phyloP scores from a whole-genome alignment of 2,113 vertebrate species.

The Psilopsiagon aymara region DNA sequence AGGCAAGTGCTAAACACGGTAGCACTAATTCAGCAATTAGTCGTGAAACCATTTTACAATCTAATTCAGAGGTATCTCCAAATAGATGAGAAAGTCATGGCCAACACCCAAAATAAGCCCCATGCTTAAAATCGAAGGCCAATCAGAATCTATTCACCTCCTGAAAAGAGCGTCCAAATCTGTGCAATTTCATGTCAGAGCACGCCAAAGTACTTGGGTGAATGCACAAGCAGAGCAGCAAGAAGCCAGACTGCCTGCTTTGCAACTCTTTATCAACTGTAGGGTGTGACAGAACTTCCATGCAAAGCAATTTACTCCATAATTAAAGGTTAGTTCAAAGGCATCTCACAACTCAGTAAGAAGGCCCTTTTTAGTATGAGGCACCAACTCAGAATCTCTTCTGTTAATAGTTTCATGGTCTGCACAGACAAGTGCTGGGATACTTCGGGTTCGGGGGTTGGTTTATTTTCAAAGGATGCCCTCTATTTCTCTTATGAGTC shows the following conservation, averaged over 20 bases:
- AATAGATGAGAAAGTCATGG: neutral
- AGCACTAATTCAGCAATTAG: neutral
- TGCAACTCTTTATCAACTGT: neutral
- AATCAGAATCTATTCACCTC: neutral
- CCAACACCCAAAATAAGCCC: neutral
- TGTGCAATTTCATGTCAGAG: neutral
- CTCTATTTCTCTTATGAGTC: neutral
- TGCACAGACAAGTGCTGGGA: neutral
- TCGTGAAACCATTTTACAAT: neutral
- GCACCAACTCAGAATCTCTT: neutral
- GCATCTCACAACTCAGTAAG: neutral
- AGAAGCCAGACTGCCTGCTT: neutral
- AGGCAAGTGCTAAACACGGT: neutral
- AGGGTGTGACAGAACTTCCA: neutral
- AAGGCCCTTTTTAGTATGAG: neutral
- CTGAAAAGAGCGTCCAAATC: neutral
- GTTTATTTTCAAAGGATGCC: neutral
- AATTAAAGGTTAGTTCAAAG: neutral
- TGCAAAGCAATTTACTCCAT: neutral
- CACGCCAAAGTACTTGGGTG: accelerated
- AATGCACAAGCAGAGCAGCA: neutral
- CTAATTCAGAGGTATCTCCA: neutral
- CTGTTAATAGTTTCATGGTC: neutral
- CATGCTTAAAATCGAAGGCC: neutral
- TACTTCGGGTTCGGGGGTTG: neutral